These are phyloP conservation scores for Hemichromis elongatus DNA, from an alignment of 2,113 vertebrate genomes.

Conservation along the genomic window DNA sequence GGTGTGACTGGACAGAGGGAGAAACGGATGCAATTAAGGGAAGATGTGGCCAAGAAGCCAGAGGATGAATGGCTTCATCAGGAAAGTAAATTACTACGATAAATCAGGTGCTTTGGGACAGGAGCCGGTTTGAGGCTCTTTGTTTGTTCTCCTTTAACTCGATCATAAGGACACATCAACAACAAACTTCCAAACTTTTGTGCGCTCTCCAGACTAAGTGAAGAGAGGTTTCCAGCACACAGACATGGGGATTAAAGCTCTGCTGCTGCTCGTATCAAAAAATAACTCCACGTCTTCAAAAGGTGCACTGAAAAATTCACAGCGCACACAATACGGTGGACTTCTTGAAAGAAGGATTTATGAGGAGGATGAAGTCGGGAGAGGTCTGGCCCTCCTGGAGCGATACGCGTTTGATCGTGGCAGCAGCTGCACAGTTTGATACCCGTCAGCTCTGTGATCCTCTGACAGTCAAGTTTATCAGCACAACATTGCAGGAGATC, in stretches of 20 bases:
- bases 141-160: background rate
- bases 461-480: background rate
- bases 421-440: background rate
- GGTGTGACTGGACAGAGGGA: background rate
- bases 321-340: background rate
- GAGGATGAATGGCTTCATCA: background rate
- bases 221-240: background rate
- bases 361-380: background rate
- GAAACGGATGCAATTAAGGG: background rate
- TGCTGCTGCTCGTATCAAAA: background rate
- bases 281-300: background rate
- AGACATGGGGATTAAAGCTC: background rate
- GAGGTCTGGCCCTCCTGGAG: background rate
- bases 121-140: background rate
- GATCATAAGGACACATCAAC: background rate
- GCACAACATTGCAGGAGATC: background rate
- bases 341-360: background rate
- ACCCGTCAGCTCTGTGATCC: background rate
- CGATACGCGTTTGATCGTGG: background rate
- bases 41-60: background rate
- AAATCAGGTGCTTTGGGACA: background rate
- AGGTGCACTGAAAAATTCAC: background rate
- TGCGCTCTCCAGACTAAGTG: background rate
- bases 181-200: background rate
- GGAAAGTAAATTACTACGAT: background rate